These are phyloP conservation scores for Drosophila athabasca DNA, from an alignment of 1,140 invertebrate genomes.

Conservation along the genomic window DNA sequence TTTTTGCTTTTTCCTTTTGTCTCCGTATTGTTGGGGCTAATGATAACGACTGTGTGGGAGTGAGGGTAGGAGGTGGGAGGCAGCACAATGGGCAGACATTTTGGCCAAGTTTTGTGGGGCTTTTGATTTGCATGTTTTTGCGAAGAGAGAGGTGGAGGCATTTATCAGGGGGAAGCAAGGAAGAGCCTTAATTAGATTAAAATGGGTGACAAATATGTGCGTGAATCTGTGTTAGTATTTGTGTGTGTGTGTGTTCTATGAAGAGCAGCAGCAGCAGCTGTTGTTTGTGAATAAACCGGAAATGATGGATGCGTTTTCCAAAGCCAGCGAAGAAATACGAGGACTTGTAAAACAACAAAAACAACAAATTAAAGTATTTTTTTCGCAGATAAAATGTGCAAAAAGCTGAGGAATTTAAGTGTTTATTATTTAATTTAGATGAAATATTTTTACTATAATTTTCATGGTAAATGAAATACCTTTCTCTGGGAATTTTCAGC, in stretches of 20 bases:
- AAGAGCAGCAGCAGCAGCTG: slow-evolving; percentile 18
- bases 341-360: too few species aligned
- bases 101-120: slow-evolving; percentile 39
- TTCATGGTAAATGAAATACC: too few species aligned
- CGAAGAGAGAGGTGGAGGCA: background rate
- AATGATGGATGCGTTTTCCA: slow-evolving; percentile 44
- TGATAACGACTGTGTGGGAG: slow-evolving; percentile 54
- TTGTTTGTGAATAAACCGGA: slow-evolving; percentile 44
- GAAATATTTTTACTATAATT: too few species aligned
- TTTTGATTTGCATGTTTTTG: slow-evolving; percentile 47
- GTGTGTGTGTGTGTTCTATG: too few species aligned
- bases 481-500: too few species aligned
- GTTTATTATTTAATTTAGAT: too few species aligned
- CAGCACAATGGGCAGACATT: slow-evolving; percentile 20
- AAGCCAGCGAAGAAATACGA: background rate
- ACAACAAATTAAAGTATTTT: too few species aligned
- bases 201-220: slow-evolving; percentile 57
- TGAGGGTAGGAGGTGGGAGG: background rate
- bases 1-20: slow-evolving; percentile 16
- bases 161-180: background rate
- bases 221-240: slow-evolving; percentile 17
- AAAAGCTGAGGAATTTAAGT: too few species aligned
- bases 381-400: too few species aligned
- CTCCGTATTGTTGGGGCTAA: slow-evolving; percentile 51
- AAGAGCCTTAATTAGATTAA: slow-evolving; percentile 54